Percentiles rank a stretch among this genome's conserved stretches.
Conservation (phyloP, 2,888 invertebrate species). For the Eledone cirrhosa region DNA sequence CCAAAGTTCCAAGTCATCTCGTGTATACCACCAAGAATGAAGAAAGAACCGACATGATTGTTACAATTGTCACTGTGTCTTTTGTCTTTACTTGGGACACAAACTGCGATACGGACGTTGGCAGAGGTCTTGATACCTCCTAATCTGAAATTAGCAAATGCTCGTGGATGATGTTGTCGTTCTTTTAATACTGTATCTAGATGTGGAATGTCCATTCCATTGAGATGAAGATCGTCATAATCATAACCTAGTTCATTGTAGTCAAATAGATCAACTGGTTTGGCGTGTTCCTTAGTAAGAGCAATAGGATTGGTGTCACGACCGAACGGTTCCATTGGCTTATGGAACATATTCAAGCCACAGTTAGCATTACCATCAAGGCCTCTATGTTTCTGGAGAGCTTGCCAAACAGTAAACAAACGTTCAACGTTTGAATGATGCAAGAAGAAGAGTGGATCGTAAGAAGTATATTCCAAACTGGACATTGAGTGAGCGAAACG, state of each 20-base stretch:
- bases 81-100: conserved; percentile 27
- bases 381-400: conserved; percentile 36
- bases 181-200: conserved; percentile 33
- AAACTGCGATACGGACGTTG: conserved; percentile 35
- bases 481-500: conserved; percentile 38
- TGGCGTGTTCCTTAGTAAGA: conserved; percentile 29
- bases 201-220: conserved; percentile 34
- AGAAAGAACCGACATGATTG: conserved; percentile 38
- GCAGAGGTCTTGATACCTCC: conserved; percentile 38
- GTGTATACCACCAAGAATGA: conserved; percentile 38
- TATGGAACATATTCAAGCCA: conserved; percentile 30
- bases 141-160: conserved; percentile 37
- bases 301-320: conserved; percentile 28
- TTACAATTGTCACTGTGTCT: conserved; percentile 26
- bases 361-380: conserved; percentile 32
- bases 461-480: conserved; percentile 40
- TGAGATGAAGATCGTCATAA: conserved; percentile 37
- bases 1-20: conserved; percentile 41
- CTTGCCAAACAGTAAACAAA: conserved; percentile 37
- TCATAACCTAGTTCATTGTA: conserved; percentile 30
- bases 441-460: conserved; percentile 43
- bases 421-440: conserved; percentile 43
- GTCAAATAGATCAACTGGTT: conserved; percentile 28
- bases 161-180: conserved; percentile 30
- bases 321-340: conserved; percentile 31